Percentiles rank a stretch among this genome's conserved stretches.
Evolutionary conservation across 2,113 vertebrate genomes (phyloP).

Genomic region (Carollia perspicillata): DNA sequence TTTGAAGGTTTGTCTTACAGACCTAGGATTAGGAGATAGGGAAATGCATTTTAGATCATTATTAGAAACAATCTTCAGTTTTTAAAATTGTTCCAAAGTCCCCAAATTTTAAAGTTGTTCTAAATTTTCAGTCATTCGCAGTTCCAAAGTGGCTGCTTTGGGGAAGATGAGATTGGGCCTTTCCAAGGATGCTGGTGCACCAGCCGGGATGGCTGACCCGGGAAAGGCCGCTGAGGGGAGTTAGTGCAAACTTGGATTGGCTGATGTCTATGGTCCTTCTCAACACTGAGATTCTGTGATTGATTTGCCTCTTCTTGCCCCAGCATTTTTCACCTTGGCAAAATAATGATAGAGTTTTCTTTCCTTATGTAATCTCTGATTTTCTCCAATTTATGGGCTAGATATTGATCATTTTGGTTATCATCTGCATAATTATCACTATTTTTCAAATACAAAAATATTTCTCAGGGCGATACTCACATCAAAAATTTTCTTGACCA

Average conservation of each 20-base stretch:
- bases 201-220: background rate
- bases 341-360: background rate
- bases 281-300: background rate
- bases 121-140: background rate
- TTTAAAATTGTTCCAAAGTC: background rate
- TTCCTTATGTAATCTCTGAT: background rate
- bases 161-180: background rate
- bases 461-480: conserved; percentile 78
- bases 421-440: background rate
- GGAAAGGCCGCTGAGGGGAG: background rate
- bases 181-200: background rate
- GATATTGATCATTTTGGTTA: background rate
- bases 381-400: background rate
- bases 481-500: conserved; percentile 88
- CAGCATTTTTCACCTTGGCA: background rate
- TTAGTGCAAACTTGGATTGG: background rate
- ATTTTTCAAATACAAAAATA: background rate
- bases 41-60: background rate
- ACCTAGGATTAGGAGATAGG: background rate
- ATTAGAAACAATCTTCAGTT: background rate
- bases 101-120: background rate
- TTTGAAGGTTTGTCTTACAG: background rate
- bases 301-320: background rate
- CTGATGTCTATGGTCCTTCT: background rate
- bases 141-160: background rate